These are phyloP conservation scores for Steatocranus sp. DNA, from an alignment of 2,797 vertebrate genomes.

Conservation along the genomic window DNA sequence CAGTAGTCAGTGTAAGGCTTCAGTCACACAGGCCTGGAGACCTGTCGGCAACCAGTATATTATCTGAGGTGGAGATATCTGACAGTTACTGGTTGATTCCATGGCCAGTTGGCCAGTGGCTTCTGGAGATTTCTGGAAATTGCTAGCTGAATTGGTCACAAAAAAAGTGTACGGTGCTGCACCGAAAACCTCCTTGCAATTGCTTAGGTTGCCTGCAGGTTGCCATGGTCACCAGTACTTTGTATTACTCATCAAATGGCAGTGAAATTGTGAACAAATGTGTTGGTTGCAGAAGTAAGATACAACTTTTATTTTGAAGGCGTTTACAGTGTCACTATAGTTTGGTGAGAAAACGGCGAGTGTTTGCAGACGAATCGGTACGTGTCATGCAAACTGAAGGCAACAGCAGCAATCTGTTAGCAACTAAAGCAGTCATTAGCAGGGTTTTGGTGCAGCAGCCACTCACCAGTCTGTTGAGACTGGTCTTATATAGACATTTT, in stretches of 20 bases:
- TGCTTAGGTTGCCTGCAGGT: background rate
- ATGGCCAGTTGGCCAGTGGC: background rate
- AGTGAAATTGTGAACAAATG: background rate
- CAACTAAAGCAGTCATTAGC: background rate
- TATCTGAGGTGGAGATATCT: background rate
- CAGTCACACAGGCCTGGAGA: background rate
- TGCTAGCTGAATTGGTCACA: background rate
- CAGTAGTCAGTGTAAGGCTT: background rate
- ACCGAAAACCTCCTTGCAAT: background rate
- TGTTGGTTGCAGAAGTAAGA: background rate
- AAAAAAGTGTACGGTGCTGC: background rate
- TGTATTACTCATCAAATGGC: background rate
- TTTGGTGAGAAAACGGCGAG: background rate
- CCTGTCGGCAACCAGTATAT: background rate
- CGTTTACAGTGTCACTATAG: background rate
- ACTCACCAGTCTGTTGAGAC: background rate
- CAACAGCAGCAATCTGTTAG: background rate
- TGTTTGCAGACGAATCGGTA: fast-evolving
- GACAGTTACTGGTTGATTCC: background rate
- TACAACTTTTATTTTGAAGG: background rate
- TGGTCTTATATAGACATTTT: background rate
- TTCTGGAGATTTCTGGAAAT: background rate
- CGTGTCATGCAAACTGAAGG: background rate
- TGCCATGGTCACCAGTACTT: background rate
- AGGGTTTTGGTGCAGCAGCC: background rate